These are phyloP conservation scores for Pluvialis apricaria DNA, from an alignment of 2,113 vertebrate genomes.

Conservation along the genomic window DNA sequence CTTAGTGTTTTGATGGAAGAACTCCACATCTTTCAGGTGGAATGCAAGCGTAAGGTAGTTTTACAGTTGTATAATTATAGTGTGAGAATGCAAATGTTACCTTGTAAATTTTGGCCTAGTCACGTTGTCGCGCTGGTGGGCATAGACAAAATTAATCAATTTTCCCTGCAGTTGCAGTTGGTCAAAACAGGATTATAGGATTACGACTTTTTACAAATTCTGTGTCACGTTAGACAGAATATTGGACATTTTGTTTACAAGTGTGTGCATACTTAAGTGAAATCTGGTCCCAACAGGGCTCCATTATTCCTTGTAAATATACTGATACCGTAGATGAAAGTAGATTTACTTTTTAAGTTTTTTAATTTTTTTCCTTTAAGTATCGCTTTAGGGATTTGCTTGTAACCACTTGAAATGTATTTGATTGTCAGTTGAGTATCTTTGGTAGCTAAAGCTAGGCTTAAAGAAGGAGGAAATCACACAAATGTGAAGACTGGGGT, in stretches of 20 bases:
- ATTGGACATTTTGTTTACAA: not conserved
- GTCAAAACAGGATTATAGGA: not conserved
- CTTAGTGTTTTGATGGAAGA: not conserved
- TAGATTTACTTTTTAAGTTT: not conserved
- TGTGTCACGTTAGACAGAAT: not conserved
- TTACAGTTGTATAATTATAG: not conserved
- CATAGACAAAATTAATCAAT: rapidly evolving
- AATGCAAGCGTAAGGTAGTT: not conserved
- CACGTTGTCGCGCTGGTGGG: too few relatives aligned
- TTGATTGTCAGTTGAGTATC: not conserved
- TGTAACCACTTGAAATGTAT: not conserved
- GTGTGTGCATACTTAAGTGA: not conserved
- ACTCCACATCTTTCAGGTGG: not conserved
- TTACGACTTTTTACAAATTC: not conserved
- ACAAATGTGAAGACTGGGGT: not conserved
- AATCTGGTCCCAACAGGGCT: not conserved
- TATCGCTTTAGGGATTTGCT: not conserved
- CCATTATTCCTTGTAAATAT: not conserved
- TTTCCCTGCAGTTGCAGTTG: not conserved
- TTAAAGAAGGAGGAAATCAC: not conserved
- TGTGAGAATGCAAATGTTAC: not conserved
- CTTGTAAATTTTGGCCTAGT: not conserved
- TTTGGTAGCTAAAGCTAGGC: not conserved
- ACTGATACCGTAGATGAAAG: not conserved
- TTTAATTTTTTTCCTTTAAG: not conserved